Evolutionary conservation across 2,113 vertebrate genomes (phyloP).

Genomic region (Grus americana): DNA sequence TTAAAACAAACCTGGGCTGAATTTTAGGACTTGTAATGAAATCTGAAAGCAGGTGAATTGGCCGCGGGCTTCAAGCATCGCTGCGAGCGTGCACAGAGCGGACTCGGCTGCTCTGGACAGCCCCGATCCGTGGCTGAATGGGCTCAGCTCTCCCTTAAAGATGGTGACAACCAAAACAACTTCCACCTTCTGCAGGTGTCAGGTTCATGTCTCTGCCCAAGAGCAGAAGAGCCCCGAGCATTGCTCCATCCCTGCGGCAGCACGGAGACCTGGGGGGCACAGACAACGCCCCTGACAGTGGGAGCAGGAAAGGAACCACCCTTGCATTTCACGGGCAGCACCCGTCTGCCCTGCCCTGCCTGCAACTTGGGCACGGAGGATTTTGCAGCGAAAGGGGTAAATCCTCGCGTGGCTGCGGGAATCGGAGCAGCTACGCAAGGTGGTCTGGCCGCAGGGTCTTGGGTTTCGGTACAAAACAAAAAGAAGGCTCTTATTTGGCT

Average conservation of each 20-base stretch:
- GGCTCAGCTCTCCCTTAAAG: not conserved
- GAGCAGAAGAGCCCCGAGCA: not conserved
- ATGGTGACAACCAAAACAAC: not conserved
- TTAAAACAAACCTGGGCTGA: conserved; percentile 60
- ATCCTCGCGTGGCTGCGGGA: not conserved
- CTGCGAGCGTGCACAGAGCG: accelerated
- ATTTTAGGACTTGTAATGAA: conserved; percentile 29
- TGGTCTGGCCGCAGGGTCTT: conserved; percentile 22
- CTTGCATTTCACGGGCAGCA: not conserved
- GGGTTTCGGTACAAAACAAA: conserved; percentile 17
- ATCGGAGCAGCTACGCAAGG: not conserved
- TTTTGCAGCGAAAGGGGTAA: not conserved
- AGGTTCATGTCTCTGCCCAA: not conserved
- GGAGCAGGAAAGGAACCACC: not conserved
- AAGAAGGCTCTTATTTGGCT: conserved; percentile 28
- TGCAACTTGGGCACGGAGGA: not conserved
- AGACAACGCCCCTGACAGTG: accelerated
- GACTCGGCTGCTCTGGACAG: accelerated
- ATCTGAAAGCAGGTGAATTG: conserved; percentile 48
- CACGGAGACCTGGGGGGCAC: not conserved
- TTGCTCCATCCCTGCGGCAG: not conserved
- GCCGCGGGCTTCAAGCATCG: not conserved
- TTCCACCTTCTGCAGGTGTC: not conserved
- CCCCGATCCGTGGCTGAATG: not conserved
- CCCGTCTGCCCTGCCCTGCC: not conserved